Evolutionary conservation across 1,140 invertebrate genomes (phyloP).

Genomic region (Achatina immaculata): DNA sequence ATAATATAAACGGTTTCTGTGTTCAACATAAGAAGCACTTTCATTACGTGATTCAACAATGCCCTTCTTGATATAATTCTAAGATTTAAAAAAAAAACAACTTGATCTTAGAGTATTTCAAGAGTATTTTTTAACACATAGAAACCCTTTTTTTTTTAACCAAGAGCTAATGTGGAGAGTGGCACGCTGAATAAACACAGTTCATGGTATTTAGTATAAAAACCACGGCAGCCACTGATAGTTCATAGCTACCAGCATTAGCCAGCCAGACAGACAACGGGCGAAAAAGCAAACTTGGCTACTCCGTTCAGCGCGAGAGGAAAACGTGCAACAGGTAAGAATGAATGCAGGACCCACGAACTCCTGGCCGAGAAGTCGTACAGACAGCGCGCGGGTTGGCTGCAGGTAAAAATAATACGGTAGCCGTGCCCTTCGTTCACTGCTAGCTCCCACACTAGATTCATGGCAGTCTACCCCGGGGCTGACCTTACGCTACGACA

Average conservation of each 20-base stretch:
- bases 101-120: too few relatives aligned
- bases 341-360: not conserved
- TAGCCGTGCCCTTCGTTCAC: not conserved
- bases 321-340: conserved; percentile 10
- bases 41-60: too few relatives aligned
- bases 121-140: too few relatives aligned
- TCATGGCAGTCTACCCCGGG: not conserved
- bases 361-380: not conserved
- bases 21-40: too few relatives aligned
- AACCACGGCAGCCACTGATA: too few relatives aligned
- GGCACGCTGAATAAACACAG: too few relatives aligned
- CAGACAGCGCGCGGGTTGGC: not conserved
- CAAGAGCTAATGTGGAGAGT: too few relatives aligned
- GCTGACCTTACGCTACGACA: conserved; percentile 1
- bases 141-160: too few relatives aligned
- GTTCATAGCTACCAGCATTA: not conserved
- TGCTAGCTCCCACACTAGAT: conserved; percentile 17
- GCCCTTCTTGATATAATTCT: too few relatives aligned
- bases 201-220: too few relatives aligned
- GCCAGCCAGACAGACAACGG: not conserved
- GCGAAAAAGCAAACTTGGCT: not conserved
- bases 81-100: too few relatives aligned
- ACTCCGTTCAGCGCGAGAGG: not conserved
- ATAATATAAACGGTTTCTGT: too few relatives aligned
- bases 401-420: conserved; percentile 16